Conservation (phyloP, 1,140 invertebrate genomes). For the Ips typographus region DNA sequence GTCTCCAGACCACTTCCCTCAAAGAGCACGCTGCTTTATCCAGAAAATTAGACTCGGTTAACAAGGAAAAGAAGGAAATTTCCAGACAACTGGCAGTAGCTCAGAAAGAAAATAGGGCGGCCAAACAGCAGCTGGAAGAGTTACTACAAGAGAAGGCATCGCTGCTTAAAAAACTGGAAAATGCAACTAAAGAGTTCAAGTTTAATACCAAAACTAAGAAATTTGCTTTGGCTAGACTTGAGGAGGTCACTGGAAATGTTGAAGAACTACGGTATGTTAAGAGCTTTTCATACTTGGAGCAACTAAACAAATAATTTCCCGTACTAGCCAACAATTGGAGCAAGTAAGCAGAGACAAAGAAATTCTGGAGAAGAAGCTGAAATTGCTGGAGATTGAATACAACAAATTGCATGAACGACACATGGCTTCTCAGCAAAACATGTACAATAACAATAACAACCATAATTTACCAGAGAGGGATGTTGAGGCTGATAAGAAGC, state of each 20-base stretch:
- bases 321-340: constrained; percentile 29
- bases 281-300: background rate
- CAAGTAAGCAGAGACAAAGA: constrained; percentile 41
- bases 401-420: constrained; percentile 41
- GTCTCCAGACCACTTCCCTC: constrained; percentile 38
- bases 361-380: constrained; percentile 42
- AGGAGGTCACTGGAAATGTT: constrained; percentile 37
- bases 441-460: constrained; percentile 3
- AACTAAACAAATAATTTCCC: background rate
- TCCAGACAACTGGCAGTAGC: constrained; percentile 29
- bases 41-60: constrained; percentile 39
- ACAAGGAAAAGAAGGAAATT: constrained; percentile 41
- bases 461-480: constrained; percentile 36
- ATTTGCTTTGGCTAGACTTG: constrained; percentile 39
- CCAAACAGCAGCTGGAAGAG: constrained; percentile 43
- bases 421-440: constrained; percentile 28
- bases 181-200: constrained; percentile 43
- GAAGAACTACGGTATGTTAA: constrained; percentile 34
- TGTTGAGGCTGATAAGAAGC: constrained; percentile 16
- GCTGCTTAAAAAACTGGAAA: constrained; percentile 39
- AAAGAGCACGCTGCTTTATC: constrained; percentile 41
- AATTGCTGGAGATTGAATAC: constrained; percentile 40
- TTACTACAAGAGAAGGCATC: constrained; percentile 39
- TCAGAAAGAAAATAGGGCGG: constrained; percentile 42
- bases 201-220: constrained; percentile 42